Conservation (phyloP, 2,888 invertebrate species). For the Euproctis similis region DNA sequence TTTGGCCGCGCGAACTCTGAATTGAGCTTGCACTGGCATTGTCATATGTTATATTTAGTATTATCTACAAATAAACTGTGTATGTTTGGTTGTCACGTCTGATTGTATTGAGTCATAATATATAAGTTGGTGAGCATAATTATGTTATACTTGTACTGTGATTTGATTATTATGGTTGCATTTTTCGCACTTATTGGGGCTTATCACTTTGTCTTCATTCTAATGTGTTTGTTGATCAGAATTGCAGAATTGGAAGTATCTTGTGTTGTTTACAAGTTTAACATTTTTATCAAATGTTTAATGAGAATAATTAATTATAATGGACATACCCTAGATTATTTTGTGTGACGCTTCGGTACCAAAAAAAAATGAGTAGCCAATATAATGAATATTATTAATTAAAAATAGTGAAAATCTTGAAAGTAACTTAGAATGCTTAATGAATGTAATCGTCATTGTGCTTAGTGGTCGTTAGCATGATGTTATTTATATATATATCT, state of each 20-base stretch:
- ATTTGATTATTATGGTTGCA: conserved; percentile 66
- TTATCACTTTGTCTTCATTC: conserved; percentile 25
- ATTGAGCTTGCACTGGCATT: conserved; percentile 32
- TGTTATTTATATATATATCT: conserved; percentile 58
- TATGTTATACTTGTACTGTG: conserved; percentile 68
- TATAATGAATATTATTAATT: conserved; percentile 57
- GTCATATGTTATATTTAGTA: conserved; percentile 48
- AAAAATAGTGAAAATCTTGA: conserved; percentile 53
- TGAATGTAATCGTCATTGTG: conserved; percentile 74
- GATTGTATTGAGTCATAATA: conserved; percentile 63
- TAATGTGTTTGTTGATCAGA: too few relatives aligned
- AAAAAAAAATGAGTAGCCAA: conserved; percentile 66
- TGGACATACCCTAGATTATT: conserved; percentile 29
- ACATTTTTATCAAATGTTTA: conserved; percentile 1
- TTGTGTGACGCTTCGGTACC: conserved; percentile 65
- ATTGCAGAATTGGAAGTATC: too few relatives aligned
- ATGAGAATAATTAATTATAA: neutral
- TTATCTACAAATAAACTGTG: conserved; percentile 45
- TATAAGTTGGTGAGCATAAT: conserved; percentile 66
- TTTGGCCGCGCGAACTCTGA: conserved; percentile 18
- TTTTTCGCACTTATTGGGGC: conserved; percentile 50
- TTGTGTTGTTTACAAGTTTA: conserved; percentile 13
- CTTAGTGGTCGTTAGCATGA: conserved; percentile 70
- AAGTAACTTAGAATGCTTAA: conserved; percentile 70
- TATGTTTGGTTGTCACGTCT: conserved; percentile 53